Conservation (phyloP, 2,888 invertebrate species). For the Adineta ricciae region DNA sequence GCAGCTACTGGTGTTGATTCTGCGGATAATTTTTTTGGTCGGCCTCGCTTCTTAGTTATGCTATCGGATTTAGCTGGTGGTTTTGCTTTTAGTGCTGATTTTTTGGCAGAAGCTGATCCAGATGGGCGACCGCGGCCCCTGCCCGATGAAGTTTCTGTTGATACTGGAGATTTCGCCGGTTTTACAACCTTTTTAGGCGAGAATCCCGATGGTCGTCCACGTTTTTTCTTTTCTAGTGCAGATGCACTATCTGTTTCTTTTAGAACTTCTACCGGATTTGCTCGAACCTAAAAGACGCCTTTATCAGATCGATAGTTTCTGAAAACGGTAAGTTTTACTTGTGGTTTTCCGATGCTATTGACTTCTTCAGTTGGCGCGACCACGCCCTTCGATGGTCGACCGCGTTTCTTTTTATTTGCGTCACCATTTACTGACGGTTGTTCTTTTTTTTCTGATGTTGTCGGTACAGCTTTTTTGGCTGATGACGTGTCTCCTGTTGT, state of each 20-base stretch:
- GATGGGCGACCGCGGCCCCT: neutral
- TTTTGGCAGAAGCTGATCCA: neutral
- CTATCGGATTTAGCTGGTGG: neutral
- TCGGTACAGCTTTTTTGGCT: neutral
- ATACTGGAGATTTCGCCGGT: neutral
- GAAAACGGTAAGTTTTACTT: neutral
- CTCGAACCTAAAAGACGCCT: neutral
- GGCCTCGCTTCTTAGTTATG: neutral
- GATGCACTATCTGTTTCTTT: neutral
- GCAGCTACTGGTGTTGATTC: neutral
- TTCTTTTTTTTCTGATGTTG: neutral
- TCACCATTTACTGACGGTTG: neutral
- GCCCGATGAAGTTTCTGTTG: neutral
- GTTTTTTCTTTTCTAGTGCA: neutral
- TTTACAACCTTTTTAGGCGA: neutral
- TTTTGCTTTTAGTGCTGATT: neutral
- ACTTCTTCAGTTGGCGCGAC: neutral
- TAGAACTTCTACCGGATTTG: neutral
- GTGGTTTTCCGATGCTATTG: neutral
- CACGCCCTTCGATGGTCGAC: neutral
- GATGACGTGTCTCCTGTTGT: neutral
- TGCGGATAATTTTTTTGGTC: neutral
- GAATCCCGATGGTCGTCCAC: neutral
- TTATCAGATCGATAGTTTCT: neutral
- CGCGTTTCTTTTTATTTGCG: neutral